These are phyloP conservation scores for Ylistrum balloti DNA, from an alignment of 1,140 invertebrate genomes.

Conservation along the genomic window DNA sequence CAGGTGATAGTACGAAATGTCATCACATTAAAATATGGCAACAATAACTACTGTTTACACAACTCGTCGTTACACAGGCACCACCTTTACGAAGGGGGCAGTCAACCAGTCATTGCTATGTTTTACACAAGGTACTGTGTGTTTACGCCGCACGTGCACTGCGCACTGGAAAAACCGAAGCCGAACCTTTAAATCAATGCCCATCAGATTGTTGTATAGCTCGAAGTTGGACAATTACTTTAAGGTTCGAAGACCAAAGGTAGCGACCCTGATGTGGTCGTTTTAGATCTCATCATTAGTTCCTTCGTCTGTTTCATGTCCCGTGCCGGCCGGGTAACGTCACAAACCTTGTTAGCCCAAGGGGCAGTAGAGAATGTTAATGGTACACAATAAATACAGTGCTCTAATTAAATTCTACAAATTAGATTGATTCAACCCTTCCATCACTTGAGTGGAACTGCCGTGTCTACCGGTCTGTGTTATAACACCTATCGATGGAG, in stretches of 20 bases:
- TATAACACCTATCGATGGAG: not conserved
- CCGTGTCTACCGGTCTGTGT: not conserved
- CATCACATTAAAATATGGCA: no score
- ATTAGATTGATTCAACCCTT: not conserved
- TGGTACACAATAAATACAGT: slow-evolving; percentile 2
- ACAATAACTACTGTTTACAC: not conserved
- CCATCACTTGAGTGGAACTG: not conserved
- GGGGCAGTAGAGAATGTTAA: not conserved
- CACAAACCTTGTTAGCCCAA: slow-evolving; percentile 22
- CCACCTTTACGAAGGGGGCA: not conserved
- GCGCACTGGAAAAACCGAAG: not conserved
- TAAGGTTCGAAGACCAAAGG: slow-evolving; percentile 17
- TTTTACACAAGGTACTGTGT: not conserved
- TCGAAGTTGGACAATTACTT: not conserved
- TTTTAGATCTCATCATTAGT: not conserved
- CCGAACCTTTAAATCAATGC: slow-evolving; percentile 14
- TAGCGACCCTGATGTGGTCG: not conserved
- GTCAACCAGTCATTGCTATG: not conserved
- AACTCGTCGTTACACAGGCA: not conserved
- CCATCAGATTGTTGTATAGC: not conserved
- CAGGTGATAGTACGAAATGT: no score
- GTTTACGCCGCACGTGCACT: not conserved
- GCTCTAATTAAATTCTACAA: slow-evolving; percentile 19
- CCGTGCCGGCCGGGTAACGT: not conserved
- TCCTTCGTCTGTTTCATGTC: not conserved